Evolutionary conservation across 2,888 invertebrate genomes (phyloP).

Genomic region (Nemapogon koenigi): DNA sequence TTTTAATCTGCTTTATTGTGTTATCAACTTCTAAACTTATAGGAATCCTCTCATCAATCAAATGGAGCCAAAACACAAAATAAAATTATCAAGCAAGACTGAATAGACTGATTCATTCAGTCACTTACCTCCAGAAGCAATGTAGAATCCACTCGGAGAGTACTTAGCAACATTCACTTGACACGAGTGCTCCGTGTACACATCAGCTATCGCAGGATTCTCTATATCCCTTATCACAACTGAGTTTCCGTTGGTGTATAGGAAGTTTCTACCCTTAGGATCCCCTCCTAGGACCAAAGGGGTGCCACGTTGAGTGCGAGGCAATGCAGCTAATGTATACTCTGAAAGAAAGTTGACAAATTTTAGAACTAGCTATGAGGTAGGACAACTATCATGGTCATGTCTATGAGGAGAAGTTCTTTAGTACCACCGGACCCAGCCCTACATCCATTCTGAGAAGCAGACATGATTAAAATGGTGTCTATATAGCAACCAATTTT

Average conservation of each 20-base stretch:
- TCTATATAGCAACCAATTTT: no score
- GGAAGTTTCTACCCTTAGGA: conserved; percentile 95
- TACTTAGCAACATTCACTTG: conserved; percentile 97
- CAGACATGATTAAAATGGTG: no score
- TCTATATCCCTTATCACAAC: conserved; percentile 97
- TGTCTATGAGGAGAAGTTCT: no score
- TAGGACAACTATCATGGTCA: neutral
- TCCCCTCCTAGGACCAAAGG: conserved; percentile 94
- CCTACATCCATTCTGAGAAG: no score
- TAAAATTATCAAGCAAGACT: no score
- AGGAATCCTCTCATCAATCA: no score
- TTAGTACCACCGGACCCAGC: no score
- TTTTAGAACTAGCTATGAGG: neutral
- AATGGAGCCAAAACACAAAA: no score
- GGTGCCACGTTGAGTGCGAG: conserved; percentile 92
- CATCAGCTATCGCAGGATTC: conserved; percentile 92
- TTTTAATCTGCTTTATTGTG: no score
- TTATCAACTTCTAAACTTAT: no score
- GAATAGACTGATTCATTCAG: no score
- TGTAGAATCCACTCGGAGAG: conserved; percentile 97
- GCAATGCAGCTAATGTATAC: conserved; percentile 91
- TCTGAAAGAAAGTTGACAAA: conserved; percentile 53
- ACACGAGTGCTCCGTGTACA: conserved; percentile 97
- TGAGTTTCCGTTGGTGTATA: conserved; percentile 97
- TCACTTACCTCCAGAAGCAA: conserved; percentile 93